phyloP scores from a whole-genome alignment of 2,113 vertebrate genomes.

The Procavia capensis region DNA sequence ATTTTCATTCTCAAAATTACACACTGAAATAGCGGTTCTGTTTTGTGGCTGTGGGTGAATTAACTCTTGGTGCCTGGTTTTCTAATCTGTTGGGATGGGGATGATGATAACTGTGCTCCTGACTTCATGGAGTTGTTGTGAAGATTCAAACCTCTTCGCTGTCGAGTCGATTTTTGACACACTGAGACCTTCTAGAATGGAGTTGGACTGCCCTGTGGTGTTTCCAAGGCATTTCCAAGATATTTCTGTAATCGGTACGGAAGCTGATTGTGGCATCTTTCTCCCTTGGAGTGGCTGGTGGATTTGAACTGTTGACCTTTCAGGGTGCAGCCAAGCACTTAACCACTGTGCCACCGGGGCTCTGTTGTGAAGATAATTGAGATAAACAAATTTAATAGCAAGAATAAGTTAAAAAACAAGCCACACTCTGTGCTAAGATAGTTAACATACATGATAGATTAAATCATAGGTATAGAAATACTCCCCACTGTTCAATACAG shows the following conservation, averaged over 20 bases:
- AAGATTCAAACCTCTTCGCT: too few species aligned
- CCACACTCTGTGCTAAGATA: not conserved
- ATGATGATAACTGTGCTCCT: fast-evolving
- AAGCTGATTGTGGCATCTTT: too few species aligned
- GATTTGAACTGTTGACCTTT: too few species aligned
- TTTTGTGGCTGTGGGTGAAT: not conserved
- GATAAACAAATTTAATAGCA: not conserved
- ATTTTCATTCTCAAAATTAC: slow-evolving; percentile 68
- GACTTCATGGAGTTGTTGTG: not conserved
- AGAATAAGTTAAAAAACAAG: not conserved
- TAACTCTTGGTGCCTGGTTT: not conserved
- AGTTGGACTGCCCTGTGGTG: too few species aligned
- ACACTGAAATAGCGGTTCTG: not conserved
- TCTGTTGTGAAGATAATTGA: not conserved
- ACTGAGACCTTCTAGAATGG: too few species aligned
- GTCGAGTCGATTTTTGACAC: too few species aligned
- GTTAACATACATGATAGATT: not conserved
- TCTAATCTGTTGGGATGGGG: not conserved
- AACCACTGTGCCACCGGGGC: too few species aligned
- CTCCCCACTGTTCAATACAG: fast-evolving
- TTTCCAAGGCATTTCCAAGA: too few species aligned
- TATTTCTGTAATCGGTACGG: too few species aligned
- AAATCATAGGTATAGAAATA: not conserved
- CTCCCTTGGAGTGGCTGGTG: too few species aligned
- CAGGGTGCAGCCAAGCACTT: too few species aligned